phyloP scores from a whole-genome alignment of 2,888 invertebrate species.

The Pseudanteris insignis region DNA sequence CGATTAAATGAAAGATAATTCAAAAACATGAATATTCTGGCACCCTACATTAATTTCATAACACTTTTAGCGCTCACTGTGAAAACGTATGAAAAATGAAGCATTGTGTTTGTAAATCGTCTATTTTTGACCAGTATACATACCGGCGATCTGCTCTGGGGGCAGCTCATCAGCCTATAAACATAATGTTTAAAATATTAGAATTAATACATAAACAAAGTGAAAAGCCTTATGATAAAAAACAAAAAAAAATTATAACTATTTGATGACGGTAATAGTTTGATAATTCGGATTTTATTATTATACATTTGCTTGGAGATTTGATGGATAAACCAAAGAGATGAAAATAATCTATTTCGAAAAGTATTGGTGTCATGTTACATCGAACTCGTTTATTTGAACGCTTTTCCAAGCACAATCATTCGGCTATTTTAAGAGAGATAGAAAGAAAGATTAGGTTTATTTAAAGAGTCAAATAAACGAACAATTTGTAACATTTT shows the following conservation, averaged over 20 bases:
- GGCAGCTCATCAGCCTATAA: conserved; percentile 89
- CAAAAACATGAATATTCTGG: conserved; percentile 10
- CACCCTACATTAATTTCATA: conserved; percentile 6
- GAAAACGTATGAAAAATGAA: conserved; percentile 22
- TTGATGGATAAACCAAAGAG: conserved; percentile 31
- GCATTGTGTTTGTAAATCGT: conserved; percentile 24
- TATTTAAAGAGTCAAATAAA: no score
- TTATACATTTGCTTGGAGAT: conserved; percentile 26
- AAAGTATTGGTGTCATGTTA: no score
- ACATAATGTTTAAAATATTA: conserved; percentile 35
- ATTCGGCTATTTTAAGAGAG: no score
- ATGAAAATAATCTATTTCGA: no score
- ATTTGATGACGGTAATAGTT: no score
- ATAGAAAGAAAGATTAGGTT: no score
- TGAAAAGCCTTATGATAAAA: no score
- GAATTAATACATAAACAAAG: no score
- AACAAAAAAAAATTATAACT: no score
- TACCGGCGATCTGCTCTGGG: conserved; percentile 90
- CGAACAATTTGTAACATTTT: neutral
- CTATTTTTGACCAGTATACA: conserved; percentile 63
- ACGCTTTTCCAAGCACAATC: no score
- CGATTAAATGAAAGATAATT: no score
- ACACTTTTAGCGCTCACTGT: conserved; percentile 14
- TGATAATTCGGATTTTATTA: no score
- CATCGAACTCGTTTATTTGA: neutral